A percentile compares a stretch with the other conserved stretches of the same genome.
Evolutionary conservation across 2,797 vertebrate species (phyloP).

Genomic region (Etheostoma perlongum): DNA sequence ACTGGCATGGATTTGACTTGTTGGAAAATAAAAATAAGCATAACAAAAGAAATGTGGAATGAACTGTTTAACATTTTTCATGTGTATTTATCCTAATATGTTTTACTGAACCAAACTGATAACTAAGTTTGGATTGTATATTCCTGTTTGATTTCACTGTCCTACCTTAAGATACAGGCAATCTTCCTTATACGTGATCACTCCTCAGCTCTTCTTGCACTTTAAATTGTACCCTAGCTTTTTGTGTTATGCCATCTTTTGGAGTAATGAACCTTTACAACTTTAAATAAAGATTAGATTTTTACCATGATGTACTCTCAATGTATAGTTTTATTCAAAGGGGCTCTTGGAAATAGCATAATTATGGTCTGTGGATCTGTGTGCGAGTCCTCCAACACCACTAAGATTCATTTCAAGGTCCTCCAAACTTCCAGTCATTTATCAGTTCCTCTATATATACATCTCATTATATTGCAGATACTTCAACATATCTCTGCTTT

Average conservation of each 20-base stretch:
- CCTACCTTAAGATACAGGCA: conserved; percentile 45
- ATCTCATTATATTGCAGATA: background rate
- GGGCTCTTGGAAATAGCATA: conserved; percentile 31
- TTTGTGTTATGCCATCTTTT: conserved; percentile 72
- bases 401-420: conserved; percentile 16
- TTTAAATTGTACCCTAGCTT: conserved; percentile 75
- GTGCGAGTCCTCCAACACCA: conserved; percentile 12
- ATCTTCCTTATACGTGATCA: conserved; percentile 49
- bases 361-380: conserved; percentile 8
- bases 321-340: conserved; percentile 74
- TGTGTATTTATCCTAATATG: conserved; percentile 71
- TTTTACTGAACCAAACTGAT: conserved; percentile 66
- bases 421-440: background rate
- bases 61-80: conserved; percentile 58
- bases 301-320: conserved; percentile 77
- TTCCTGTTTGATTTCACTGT: conserved; percentile 58
- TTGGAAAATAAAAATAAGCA: conserved; percentile 37
- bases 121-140: conserved; percentile 62
- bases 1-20: conserved; percentile 65
- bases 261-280: conserved; percentile 70
- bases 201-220: conserved; percentile 76
- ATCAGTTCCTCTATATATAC: background rate
- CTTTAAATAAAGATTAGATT: conserved; percentile 87
- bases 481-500: background rate
- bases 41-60: conserved; percentile 67